phyloP scores from a whole-genome alignment of 2,888 invertebrate genomes.

The Hofmannophila pseudospretella region DNA sequence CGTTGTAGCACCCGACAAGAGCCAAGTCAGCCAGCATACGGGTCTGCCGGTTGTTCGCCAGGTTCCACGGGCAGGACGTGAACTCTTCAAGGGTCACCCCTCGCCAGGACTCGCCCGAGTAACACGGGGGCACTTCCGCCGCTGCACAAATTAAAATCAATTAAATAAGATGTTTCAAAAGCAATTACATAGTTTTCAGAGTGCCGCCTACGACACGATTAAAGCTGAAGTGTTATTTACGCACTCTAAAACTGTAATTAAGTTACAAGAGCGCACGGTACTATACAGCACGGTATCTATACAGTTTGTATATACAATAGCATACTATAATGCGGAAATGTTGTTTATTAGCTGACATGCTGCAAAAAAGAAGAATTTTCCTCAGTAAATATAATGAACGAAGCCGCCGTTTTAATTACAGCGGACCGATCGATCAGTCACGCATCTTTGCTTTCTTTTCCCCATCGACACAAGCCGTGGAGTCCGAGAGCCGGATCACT shows the following conservation, averaged over 20 bases:
- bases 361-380: constrained; percentile 5
- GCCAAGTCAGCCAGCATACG: constrained; percentile 98
- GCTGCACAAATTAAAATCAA: constrained; percentile 39
- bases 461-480: constrained; percentile 11
- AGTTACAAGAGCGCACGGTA: too few relatives aligned
- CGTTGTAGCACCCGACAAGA: constrained; percentile 96
- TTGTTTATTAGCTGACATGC: not conserved
- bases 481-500: too few relatives aligned
- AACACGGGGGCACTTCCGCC: constrained; percentile 91
- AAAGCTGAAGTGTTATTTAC: too few relatives aligned
- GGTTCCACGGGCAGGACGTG: constrained; percentile 92
- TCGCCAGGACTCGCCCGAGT: constrained; percentile 88
- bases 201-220: too few relatives aligned
- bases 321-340: not conserved
- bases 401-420: constrained; percentile 28
- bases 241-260: too few relatives aligned
- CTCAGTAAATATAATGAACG: constrained; percentile 34
- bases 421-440: constrained; percentile 26
- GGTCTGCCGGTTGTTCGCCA: constrained; percentile 97
- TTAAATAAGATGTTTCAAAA: too few relatives aligned
- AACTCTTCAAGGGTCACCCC: constrained; percentile 95
- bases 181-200: too few relatives aligned
- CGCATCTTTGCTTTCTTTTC: constrained; percentile 37
- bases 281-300: too few relatives aligned
- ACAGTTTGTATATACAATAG: too few relatives aligned